Conservation (phyloP, 2,888 invertebrate genomes). For the Xanthorhoe spadicearia region DNA sequence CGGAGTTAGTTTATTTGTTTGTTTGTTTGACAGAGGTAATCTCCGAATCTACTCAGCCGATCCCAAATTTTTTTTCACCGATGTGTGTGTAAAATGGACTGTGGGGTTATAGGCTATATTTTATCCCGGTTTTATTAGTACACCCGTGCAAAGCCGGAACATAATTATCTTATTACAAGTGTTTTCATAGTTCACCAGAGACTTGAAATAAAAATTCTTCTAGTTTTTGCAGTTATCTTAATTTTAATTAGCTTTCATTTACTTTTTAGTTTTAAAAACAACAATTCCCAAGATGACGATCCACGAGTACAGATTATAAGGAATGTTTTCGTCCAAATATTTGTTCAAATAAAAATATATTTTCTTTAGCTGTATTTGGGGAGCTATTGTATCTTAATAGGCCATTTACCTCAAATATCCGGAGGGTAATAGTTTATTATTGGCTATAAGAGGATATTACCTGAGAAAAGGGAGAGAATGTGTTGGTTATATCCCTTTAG, state of each 20-base stretch:
- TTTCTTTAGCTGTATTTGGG: not conserved
- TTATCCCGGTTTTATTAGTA: too few relatives aligned
- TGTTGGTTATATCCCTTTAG: not conserved
- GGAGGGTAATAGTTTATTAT: constrained; percentile 21
- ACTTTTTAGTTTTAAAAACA: not conserved
- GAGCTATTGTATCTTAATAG: constrained; percentile 7
- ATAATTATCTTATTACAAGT: too few relatives aligned
- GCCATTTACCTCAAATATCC: constrained; percentile 20
- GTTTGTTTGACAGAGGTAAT: too few relatives aligned
- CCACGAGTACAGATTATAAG: not conserved
- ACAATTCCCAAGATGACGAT: not conserved
- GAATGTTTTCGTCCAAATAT: constrained; percentile 12
- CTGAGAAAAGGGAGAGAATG: not conserved
- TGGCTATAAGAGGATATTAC: not conserved
- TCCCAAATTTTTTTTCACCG: too few relatives aligned
- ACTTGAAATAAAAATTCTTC: too few relatives aligned
- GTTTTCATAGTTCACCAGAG: too few relatives aligned
- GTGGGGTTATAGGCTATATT: too few relatives aligned
- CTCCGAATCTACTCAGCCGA: too few relatives aligned
- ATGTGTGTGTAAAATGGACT: too few relatives aligned
- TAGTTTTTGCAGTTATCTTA: not conserved
- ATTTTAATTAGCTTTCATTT: not conserved
- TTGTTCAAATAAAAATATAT: not conserved
- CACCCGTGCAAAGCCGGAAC: too few relatives aligned
- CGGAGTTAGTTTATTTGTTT: too few relatives aligned